phyloP scores from a whole-genome alignment of 2,113 vertebrate genomes.

The Nicator chloris region DNA sequence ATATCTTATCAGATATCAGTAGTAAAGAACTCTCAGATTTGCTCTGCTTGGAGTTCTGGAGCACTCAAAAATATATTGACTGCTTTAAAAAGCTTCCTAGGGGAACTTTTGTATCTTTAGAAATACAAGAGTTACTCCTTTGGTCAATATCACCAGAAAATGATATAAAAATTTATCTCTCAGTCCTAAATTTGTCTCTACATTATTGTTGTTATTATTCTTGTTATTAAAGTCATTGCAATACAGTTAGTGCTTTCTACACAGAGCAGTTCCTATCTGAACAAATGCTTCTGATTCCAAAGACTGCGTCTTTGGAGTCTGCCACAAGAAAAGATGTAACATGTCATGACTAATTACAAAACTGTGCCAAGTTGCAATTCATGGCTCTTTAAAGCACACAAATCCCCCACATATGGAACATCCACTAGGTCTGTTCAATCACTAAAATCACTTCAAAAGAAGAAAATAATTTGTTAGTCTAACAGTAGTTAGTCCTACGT shows the following conservation, averaged over 20 bases:
- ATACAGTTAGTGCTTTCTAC: background rate
- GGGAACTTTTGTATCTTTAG: background rate
- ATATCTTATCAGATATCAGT: background rate
- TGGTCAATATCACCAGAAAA: background rate
- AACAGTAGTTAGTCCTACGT: background rate
- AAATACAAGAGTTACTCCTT: background rate
- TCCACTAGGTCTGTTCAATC: background rate
- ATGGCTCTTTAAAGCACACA: background rate
- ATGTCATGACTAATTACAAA: background rate
- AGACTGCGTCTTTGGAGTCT: background rate
- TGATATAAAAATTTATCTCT: background rate
- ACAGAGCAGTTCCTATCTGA: background rate
- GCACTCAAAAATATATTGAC: background rate
- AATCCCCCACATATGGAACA: background rate
- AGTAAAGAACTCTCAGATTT: background rate
- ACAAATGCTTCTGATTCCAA: background rate
- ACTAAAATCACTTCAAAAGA: background rate
- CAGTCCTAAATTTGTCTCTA: background rate
- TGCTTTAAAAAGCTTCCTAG: background rate
- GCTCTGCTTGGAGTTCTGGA: background rate
- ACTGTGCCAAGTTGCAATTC: background rate
- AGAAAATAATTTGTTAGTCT: background rate
- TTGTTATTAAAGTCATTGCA: background rate
- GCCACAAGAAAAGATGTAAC: background rate
- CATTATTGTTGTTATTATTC: background rate